These are phyloP conservation scores for Oscheius onirici DNA, from an alignment of 2,888 invertebrate species.

Conservation along the genomic window DNA sequence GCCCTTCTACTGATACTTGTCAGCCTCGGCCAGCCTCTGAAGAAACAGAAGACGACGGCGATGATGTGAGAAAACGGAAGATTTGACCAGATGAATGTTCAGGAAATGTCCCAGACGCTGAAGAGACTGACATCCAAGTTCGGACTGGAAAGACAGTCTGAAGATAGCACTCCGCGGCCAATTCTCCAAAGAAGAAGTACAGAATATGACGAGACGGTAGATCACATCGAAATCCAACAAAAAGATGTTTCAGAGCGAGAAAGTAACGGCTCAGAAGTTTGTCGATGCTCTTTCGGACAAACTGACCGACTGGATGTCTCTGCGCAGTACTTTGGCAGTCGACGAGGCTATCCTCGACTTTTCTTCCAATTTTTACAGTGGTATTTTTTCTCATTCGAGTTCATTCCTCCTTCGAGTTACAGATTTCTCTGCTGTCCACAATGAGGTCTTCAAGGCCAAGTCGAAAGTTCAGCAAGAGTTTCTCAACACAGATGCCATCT, in stretches of 20 bases:
- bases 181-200: conserved; percentile 25
- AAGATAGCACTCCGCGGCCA: background rate
- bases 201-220: conserved; percentile 30
- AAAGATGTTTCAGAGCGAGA: conserved; percentile 52
- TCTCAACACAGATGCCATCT: conserved; percentile 64
- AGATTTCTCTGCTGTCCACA: conserved; percentile 60
- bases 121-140: conserved; percentile 46
- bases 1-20: conserved; percentile 25
- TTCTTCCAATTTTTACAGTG: conserved; percentile 52
- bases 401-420: conserved; percentile 9
- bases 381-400: conserved; percentile 29
- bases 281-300: conserved; percentile 41
- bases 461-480: conserved; percentile 58
- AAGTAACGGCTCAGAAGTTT: conserved; percentile 50
- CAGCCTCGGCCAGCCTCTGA: background rate
- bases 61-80: conserved; percentile 35
- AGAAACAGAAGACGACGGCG: conserved; percentile 31
- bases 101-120: conserved; percentile 45
- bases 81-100: background rate
- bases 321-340: conserved; percentile 41
- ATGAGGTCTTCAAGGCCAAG: conserved; percentile 53
- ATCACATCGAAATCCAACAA: background rate
- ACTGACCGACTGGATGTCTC: conserved; percentile 38
- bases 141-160: conserved; percentile 15
- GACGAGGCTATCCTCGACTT: conserved; percentile 59